Conservation (phyloP, 2,888 invertebrate genomes). For the Helicoverpa assulta region DNA sequence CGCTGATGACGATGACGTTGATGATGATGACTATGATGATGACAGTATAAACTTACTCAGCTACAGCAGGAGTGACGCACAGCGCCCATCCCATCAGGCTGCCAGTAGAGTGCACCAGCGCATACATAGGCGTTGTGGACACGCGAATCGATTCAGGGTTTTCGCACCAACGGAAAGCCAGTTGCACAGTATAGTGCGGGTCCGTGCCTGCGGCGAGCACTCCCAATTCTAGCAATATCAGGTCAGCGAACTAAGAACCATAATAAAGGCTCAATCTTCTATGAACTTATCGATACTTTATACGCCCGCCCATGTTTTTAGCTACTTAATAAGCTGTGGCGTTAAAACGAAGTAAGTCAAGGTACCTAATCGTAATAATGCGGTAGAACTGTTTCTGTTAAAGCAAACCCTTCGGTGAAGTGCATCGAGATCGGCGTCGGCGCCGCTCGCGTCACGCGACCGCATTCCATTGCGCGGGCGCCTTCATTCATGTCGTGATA, state of each 20-base stretch:
- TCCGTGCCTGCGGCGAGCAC: no score
- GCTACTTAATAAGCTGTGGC: neutral
- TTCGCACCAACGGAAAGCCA: conserved; percentile 93
- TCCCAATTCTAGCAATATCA: neutral
- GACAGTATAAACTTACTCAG: conserved; percentile 69
- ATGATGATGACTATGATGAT: no score
- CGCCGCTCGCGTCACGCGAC: conserved; percentile 91
- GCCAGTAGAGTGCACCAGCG: conserved; percentile 83
- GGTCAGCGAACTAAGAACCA: neutral
- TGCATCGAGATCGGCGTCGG: conserved; percentile 90
- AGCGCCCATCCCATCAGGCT: conserved; percentile 81
- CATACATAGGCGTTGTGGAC: conserved; percentile 91
- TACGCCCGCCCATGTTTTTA: neutral
- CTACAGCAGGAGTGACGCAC: conserved; percentile 77
- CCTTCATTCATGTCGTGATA: conserved; percentile 86
- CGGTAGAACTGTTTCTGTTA: conserved; percentile 63
- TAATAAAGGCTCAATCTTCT: no score
- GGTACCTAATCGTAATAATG: conserved; percentile 22
- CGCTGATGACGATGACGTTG: no score
- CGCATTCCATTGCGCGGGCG: conserved; percentile 89
- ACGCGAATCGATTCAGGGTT: conserved; percentile 91
- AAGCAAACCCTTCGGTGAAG: conserved; percentile 83
- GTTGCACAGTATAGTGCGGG: no score
- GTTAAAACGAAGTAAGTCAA: conserved; percentile 27
- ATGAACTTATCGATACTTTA: neutral